A percentile compares a stretch with the other conserved stretches of the same genome.
These are phyloP conservation scores for Drosophila meridionalis DNA, from an alignment of 2,888 invertebrate genomes.

Conservation along the genomic window DNA sequence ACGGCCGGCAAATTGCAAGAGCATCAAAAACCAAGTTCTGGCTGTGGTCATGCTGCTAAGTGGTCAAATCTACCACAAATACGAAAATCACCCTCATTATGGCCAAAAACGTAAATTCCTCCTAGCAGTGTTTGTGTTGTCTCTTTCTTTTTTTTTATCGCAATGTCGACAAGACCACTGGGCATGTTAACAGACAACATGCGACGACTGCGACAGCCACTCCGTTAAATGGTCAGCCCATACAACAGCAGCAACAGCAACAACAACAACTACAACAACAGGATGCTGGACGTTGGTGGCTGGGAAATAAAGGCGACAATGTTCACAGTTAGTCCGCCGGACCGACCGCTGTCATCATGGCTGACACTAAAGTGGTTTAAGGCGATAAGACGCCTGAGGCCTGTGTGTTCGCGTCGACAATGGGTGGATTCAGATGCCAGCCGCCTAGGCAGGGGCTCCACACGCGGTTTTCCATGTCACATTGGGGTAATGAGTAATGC, in stretches of 20 bases:
- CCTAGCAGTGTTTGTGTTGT: constrained; percentile 8
- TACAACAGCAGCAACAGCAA: constrained; percentile 31
- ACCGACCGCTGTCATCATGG: constrained; percentile 82
- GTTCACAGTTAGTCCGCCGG: constrained; percentile 62
- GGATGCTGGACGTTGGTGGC: constrained; percentile 14
- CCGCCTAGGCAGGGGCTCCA: constrained; percentile 1
- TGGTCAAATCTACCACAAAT: constrained; percentile 84
- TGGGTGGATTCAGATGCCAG: constrained; percentile 18
- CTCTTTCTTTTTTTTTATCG: constrained; percentile 58
- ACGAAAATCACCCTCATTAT: constrained; percentile 84
- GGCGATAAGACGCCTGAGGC: constrained; percentile 80
- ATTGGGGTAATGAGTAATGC: constrained; percentile 31
- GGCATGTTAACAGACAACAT: constrained; percentile 76
- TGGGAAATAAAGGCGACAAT: constrained; percentile 64
- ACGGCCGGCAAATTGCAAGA: constrained; percentile 63
- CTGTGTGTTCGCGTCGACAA: constrained; percentile 23
- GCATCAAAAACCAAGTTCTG: constrained; percentile 53
- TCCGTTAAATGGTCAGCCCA: constrained; percentile 56
- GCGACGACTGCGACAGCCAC: constrained; percentile 45
- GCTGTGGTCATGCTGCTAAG: constrained; percentile 78
- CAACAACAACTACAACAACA: constrained; percentile 22
- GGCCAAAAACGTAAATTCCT: constrained; percentile 72
- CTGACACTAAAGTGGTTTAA: constrained; percentile 84
- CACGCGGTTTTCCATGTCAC: constrained; percentile 45
- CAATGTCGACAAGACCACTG: constrained; percentile 79